phyloP scores from a whole-genome alignment of 1,140 invertebrate species.

The Scylla paramamosain region DNA sequence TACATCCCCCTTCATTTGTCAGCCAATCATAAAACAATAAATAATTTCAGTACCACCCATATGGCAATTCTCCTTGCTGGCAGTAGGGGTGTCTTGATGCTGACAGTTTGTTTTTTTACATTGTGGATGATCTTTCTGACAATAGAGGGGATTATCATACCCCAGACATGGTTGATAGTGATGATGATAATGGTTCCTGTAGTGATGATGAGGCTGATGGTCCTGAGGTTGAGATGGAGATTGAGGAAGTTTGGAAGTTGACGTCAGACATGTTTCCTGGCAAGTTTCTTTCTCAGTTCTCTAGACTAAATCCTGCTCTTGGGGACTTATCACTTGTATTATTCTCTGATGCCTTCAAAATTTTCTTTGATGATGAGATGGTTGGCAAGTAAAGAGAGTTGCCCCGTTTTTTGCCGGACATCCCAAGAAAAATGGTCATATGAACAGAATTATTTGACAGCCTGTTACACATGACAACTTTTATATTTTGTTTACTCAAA shows the following conservation, averaged over 20 bases:
- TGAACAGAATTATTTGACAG: too few species aligned
- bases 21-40: background rate
- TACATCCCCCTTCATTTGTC: background rate
- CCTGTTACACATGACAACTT: too few species aligned
- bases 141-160: background rate
- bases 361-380: background rate
- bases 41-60: too few species aligned
- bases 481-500: too few species aligned
- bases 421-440: too few species aligned
- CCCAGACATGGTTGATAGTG: background rate
- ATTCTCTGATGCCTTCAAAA: background rate
- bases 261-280: background rate
- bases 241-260: background rate
- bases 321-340: too few species aligned
- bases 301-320: too few species aligned
- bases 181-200: background rate
- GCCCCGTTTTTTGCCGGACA: too few species aligned
- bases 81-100: background rate
- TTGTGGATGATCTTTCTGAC: background rate
- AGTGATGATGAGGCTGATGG: background rate
- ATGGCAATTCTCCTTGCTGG: background rate
- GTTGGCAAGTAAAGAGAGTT: background rate
- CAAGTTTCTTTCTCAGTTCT: background rate
- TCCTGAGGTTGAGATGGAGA: background rate
- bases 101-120: background rate